Base-by-base conservation (phyloP, 2,797 vertebrate species). In the Sebastes variabilis region DNA sequence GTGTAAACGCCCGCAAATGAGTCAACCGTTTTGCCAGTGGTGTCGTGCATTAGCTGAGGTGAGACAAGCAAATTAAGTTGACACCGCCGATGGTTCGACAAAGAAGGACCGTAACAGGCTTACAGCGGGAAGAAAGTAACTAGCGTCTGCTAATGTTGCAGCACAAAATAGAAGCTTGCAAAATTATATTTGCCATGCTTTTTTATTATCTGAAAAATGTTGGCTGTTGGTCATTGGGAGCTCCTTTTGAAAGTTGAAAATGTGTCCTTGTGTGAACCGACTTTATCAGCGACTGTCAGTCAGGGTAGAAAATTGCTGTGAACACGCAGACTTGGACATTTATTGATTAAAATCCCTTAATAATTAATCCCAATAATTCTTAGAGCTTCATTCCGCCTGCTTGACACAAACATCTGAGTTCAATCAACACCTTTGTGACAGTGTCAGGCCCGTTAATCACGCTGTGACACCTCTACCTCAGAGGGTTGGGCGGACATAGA, bases 11-110 rank as follows among this genome's bases (percentile, higher is more conserved):
- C 6, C 6, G 25, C 25, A 30, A 72, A 77, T 75, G 66, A 84
- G 76, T 88, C 66, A 54, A 27, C 29, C 9, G 2, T 74, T 80
- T 81, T 74, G 18, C 42, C 77, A 25, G 68, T 2, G 25, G 61
- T 52, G 80, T 58, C 64, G 16, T 52, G 66, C 22, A 59, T 42
- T 68, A 54, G 77, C 54, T 58, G 83, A 83, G 65, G 61, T 88
- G 80, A 78, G 56, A 76, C 76, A 75, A 78, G 81, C 56, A 54
- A 91, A 89, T 90, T 76, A 79, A 74, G 70, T 70, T 73, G 79
- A 87, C 52, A 29, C 70, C 30, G 52, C 8, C 2, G 66, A 72
- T 71, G 77, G 70, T 82, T 42, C 79, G 81, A 80, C 58, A 81
- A 71, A 77, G 72, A 65, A 22, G 25, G 69, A 69, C 64, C 32